Conservation (phyloP, 1,140 invertebrate genomes). For the Sycophaga agraensis region DNA sequence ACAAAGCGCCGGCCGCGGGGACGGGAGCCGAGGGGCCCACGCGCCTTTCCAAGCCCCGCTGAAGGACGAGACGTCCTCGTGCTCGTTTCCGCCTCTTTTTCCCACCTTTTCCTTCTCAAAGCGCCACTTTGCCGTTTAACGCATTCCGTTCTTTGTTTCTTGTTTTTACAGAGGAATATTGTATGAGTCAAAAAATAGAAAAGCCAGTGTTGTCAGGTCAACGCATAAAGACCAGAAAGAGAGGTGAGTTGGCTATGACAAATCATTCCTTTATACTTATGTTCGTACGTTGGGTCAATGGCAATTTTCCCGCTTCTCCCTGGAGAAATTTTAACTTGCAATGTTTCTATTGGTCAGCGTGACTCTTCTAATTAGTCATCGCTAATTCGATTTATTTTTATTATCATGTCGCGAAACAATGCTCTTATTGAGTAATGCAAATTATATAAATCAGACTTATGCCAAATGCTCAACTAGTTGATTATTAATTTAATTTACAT, state of each 20-base stretch:
- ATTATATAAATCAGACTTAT: no score
- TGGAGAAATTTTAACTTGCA: no score
- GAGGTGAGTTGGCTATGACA: constrained; percentile 68
- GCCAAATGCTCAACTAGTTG: no score
- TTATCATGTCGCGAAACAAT: no score
- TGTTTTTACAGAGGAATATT: constrained; percentile 82
- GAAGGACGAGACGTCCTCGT: constrained; percentile 25
- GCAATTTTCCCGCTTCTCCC: no score
- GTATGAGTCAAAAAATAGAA: constrained; percentile 99
- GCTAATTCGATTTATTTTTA: no score
- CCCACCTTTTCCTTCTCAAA: background rate
- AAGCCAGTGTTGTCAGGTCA: constrained; percentile 99
- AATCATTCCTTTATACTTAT: no score
- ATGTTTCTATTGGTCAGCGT: no score
- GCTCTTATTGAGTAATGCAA: no score
- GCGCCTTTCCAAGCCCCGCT: background rate
- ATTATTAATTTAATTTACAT: no score
- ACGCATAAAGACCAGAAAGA: constrained; percentile 99
- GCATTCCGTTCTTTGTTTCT: background rate
- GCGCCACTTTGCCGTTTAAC: background rate
- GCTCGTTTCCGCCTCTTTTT: background rate
- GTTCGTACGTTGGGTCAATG: no score
- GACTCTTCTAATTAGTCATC: no score
- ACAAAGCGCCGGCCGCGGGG: background rate
- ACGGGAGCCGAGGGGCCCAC: background rate